These are phyloP conservation scores for Halesus radiatus DNA, from an alignment of 1,140 invertebrate species.

Conservation along the genomic window DNA sequence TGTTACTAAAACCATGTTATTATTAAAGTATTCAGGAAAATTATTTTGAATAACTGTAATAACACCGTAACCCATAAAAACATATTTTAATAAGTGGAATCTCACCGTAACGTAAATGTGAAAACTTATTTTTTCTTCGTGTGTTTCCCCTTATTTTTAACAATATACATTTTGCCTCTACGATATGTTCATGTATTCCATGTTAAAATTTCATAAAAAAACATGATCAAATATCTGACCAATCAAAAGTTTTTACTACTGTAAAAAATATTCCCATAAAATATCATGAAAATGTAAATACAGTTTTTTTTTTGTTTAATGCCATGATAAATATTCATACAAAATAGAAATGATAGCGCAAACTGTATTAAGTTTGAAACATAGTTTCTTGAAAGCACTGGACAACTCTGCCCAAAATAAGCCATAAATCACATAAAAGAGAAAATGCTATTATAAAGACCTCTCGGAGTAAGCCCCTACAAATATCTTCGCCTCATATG, in stretches of 20 bases:
- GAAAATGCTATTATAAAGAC: slow-evolving; percentile 55
- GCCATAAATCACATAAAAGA: slow-evolving; percentile 54
- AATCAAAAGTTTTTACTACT: slow-evolving; percentile 22
- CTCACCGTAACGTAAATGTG: too few species aligned
- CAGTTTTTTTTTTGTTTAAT: slow-evolving; percentile 45
- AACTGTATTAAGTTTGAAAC: slow-evolving; percentile 51
- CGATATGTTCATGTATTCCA: too few species aligned
- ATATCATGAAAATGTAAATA: slow-evolving; percentile 30
- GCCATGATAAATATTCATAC: slow-evolving; percentile 57
- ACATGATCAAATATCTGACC: background rate
- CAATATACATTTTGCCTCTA: too few species aligned
- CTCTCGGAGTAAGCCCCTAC: slow-evolving; percentile 16
- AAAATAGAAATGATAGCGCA: slow-evolving; percentile 53
- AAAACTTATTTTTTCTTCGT: too few species aligned
- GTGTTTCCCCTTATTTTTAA: too few species aligned
- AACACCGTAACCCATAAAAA: too few species aligned
- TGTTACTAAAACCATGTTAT: too few species aligned
- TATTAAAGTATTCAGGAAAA: too few species aligned
- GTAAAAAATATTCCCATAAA: slow-evolving; percentile 11
- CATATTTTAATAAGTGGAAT: too few species aligned
- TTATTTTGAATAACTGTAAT: too few species aligned
- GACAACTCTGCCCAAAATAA: slow-evolving; percentile 53
- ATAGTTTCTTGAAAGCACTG: slow-evolving; percentile 56
- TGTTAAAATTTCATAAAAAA: background rate
- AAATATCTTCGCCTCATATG: slow-evolving; percentile 20